Conservation (phyloP, 2,797 vertebrate species). For the Avahi laniger region DNA sequence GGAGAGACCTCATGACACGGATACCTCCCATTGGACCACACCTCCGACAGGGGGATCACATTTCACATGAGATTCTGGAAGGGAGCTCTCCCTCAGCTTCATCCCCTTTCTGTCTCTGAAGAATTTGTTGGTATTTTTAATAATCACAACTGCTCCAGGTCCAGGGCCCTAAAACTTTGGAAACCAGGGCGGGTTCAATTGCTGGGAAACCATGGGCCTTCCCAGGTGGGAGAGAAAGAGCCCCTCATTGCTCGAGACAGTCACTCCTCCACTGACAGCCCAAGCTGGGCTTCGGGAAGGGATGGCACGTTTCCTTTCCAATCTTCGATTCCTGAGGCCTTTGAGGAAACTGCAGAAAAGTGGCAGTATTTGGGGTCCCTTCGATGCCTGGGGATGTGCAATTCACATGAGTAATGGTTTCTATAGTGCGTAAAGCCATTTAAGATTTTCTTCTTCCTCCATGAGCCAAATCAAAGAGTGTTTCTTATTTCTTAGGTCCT, state of each 20-base stretch:
- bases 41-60: too few relatives aligned
- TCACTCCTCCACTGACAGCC: neutral
- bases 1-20: too few relatives aligned
- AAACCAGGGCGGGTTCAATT: neutral
- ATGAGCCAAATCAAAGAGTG: slow-evolving; percentile 74
- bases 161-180: neutral
- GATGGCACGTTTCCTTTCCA: neutral
- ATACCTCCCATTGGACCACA: too few relatives aligned
- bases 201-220: neutral
- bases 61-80: too few relatives aligned
- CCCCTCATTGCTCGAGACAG: neutral
- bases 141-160: neutral
- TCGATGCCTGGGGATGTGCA: slow-evolving; percentile 64
- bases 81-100: neutral
- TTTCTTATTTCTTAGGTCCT: slow-evolving; percentile 80
- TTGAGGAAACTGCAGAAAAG: slow-evolving; percentile 53
- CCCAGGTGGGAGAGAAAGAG: neutral
- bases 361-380: slow-evolving; percentile 51
- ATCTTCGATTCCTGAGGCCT: slow-evolving; percentile 43
- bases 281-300: neutral
- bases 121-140: neutral
- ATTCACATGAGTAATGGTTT: slow-evolving; percentile 68
- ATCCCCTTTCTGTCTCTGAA: neutral
- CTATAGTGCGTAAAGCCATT: slow-evolving; percentile 58
- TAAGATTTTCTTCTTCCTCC: slow-evolving; percentile 56